Base-by-base conservation (phyloP, 2,113 vertebrate genomes). In the Pleuronectes platessa region DNA sequence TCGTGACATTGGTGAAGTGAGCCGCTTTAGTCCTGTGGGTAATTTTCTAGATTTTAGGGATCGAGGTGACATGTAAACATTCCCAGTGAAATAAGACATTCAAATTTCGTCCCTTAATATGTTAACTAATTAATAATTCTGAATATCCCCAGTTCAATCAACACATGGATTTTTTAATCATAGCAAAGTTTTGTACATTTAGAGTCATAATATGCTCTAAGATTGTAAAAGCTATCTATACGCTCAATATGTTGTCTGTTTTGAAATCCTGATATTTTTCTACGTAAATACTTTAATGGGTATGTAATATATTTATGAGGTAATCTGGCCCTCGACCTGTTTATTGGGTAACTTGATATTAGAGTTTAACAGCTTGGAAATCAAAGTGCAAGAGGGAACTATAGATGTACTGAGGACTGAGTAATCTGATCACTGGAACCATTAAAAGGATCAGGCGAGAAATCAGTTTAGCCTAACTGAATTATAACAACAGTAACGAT, bases 281-380 rank as follows among this genome's bases (percentile, higher is more conserved):
- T 47, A 40, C 45, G 54, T 66, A 63, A 54, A 70, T 51, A 74
- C 61, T 58, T 58, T 74, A 14, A 78, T 80, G 42, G 59, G 15
- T 60, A 53, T 35, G 9, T 84, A 80, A 89, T 68, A 26, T 11
- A 27, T 27, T 86, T 68, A 76, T 68, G 68, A 72, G 56, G 51
- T 79, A 70, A 81, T 56, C 20, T 1, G 0, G 18, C 31, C 68
- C n/a, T 14, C 18, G 23, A 60, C 6, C 40, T 58, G 12, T 4
- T 27, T 61, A 42, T 17, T 7, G 21, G 20, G 63, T 17, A 58
- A 86, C 70, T 35, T 71, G 69, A 88, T 79, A 76, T 70, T 15
- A 12, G 5, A 37, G 14, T 27, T 77, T 61, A 69, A 74, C 11
- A 73, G 51, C 68, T 26, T 40, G 20, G 71, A 75, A 60, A 68